Percentiles rank a stretch among this genome's conserved stretches.
phyloP scores from a whole-genome alignment of 2,797 vertebrate genomes.

The Gallinago solitaria region DNA sequence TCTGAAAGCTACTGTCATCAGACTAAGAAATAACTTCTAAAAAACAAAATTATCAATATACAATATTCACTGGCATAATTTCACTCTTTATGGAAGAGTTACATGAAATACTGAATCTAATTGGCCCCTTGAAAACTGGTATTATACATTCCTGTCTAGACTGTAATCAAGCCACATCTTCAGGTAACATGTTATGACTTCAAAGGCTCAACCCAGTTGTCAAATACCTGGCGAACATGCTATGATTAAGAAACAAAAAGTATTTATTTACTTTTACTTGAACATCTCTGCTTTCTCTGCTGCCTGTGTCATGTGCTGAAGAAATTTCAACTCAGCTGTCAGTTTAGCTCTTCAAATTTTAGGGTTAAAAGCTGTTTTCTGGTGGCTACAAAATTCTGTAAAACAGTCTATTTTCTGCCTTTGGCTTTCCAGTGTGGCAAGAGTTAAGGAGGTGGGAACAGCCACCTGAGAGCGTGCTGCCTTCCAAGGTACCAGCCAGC shows the following conservation, averaged over 20 bases:
- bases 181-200: slow-evolving; percentile 27
- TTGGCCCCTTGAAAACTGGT: background rate
- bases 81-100: background rate
- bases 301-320: background rate
- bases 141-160: background rate
- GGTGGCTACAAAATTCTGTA: background rate
- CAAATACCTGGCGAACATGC: background rate
- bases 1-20: background rate
- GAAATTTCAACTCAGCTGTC: background rate
- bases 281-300: background rate
- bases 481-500: background rate
- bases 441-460: background rate
- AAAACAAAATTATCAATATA: background rate
- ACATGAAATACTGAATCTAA: background rate
- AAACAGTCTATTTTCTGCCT: background rate
- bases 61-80: background rate
- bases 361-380: background rate
- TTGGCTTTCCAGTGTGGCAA: background rate
- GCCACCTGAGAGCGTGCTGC: background rate
- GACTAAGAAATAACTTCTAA: slow-evolving; percentile 3
- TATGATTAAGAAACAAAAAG: background rate
- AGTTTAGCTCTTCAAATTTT: background rate
- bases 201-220: background rate
- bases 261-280: background rate
- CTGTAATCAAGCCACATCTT: slow-evolving; percentile 36